Percentiles rank a stretch among this genome's conserved stretches.
Conservation (phyloP, 2,113 vertebrate species). For the Natator depressus region DNA sequence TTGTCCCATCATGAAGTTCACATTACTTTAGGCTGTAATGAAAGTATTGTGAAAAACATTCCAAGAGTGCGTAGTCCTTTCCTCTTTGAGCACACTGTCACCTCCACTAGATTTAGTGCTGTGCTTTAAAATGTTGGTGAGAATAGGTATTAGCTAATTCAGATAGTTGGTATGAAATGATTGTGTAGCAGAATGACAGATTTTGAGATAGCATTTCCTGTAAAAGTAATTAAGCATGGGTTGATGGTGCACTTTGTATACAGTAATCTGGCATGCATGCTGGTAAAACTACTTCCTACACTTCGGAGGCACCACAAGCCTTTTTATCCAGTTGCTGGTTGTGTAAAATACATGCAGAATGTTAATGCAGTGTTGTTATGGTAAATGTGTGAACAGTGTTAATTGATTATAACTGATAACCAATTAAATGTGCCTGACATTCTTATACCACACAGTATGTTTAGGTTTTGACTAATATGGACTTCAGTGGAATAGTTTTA, state of each 20-base stretch:
- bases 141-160: slow-evolving; percentile 55
- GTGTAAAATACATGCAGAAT: slow-evolving; percentile 78
- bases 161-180: slow-evolving; percentile 53
- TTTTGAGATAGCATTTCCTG: slow-evolving; percentile 68
- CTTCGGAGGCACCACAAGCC: slow-evolving; percentile 68
- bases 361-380: slow-evolving; percentile 76
- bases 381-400: slow-evolving; percentile 78
- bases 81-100: slow-evolving; percentile 38
- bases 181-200: slow-evolving; percentile 68
- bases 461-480: slow-evolving; percentile 72
- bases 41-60: slow-evolving; percentile 45
- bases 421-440: slow-evolving; percentile 76
- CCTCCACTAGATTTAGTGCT: slow-evolving; percentile 65
- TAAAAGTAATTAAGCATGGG: slow-evolving; percentile 71
- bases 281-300: slow-evolving; percentile 72
- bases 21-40: slow-evolving; percentile 15
- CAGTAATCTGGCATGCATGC: slow-evolving; percentile 76
- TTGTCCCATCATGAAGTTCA: slow-evolving; percentile 6
- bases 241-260: slow-evolving; percentile 74
- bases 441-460: slow-evolving; percentile 73
- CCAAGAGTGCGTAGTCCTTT: slow-evolving; percentile 41
- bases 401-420: slow-evolving; percentile 75
- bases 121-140: slow-evolving; percentile 64
- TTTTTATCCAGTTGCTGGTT: slow-evolving; percentile 74
- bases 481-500: slow-evolving; percentile 74